Percentiles rank a stretch among this genome's conserved stretches.
These are phyloP conservation scores for Anguilla rostrata DNA, from an alignment of 2,113 vertebrate genomes.

Conservation along the genomic window DNA sequence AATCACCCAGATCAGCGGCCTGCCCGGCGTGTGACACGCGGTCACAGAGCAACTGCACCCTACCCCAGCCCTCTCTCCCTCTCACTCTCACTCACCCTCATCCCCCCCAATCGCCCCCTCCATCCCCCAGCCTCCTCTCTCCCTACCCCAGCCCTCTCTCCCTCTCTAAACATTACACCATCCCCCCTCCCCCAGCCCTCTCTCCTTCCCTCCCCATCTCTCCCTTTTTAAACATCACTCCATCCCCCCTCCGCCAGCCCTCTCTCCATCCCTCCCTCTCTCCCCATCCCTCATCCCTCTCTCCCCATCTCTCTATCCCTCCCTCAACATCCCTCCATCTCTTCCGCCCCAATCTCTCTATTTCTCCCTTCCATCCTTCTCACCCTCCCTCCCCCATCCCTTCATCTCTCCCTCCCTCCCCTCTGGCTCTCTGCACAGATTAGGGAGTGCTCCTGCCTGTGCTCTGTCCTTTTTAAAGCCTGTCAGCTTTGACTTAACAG, in stretches of 20 bases:
- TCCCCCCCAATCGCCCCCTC: slow-evolving; percentile 14
- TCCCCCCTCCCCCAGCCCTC: too few relatives aligned
- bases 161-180: too few relatives aligned
- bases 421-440: slow-evolving; percentile 79
- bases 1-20: slow-evolving; percentile 97
- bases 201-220: too few relatives aligned
- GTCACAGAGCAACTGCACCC: slow-evolving; percentile 98
- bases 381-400: neutral
- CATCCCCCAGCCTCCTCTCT: neutral
- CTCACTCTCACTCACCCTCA: slow-evolving; percentile 23
- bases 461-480: slow-evolving; percentile 70
- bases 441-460: slow-evolving; percentile 78
- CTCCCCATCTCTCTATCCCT: too few relatives aligned
- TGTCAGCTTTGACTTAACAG: slow-evolving; percentile 86
- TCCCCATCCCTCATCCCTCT: too few relatives aligned
- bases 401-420: slow-evolving; percentile 30
- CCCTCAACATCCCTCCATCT: too few relatives aligned
- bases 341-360: slow-evolving; percentile 30
- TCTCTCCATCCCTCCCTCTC: too few relatives aligned
- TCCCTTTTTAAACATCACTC: too few relatives aligned
- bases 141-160: slow-evolving; percentile 29
- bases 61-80: slow-evolving; percentile 45
- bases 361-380: slow-evolving; percentile 34
- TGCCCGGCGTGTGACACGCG: slow-evolving; percentile 93
- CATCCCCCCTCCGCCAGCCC: too few relatives aligned